Evolutionary conservation across 2,888 invertebrate genomes (phyloP).

Genomic region (Tachina grossa): DNA sequence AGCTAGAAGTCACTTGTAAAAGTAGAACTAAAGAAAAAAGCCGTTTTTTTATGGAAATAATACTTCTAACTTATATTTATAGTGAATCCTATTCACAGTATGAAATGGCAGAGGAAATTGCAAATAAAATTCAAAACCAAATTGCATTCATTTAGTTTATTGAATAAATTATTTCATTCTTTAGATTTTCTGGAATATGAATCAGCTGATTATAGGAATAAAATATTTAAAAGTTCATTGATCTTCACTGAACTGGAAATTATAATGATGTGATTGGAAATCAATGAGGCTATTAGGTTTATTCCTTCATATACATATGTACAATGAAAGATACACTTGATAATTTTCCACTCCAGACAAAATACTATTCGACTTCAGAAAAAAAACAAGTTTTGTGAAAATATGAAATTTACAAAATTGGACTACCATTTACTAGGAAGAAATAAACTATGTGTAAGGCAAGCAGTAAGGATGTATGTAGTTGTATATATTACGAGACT

Average conservation of each 20-base stretch:
- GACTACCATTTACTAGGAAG: too few species aligned
- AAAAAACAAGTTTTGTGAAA: not conserved
- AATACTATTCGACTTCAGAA: not conserved
- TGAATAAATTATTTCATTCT: too few species aligned
- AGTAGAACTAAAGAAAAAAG: not conserved
- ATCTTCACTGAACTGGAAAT: not conserved
- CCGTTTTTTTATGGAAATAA: not conserved
- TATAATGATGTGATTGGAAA: not conserved
- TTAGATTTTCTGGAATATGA: not conserved
- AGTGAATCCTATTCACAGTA: too few species aligned
- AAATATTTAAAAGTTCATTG: too few species aligned
- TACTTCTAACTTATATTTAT: not conserved
- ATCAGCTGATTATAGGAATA: not conserved
- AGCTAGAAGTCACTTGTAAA: not conserved
- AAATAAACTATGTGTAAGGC: too few species aligned
- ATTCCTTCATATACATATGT: not conserved
- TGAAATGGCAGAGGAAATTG: too few species aligned
- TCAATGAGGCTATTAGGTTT: not conserved
- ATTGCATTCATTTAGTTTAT: too few species aligned
- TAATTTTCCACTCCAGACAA: not conserved
- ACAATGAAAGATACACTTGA: not conserved
- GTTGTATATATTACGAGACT: too few species aligned
- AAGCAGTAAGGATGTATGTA: too few species aligned
- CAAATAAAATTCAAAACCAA: too few species aligned
- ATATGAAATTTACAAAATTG: too few species aligned